Conservation (phyloP, 2,888 invertebrate species). For the Torymus texanus region DNA sequence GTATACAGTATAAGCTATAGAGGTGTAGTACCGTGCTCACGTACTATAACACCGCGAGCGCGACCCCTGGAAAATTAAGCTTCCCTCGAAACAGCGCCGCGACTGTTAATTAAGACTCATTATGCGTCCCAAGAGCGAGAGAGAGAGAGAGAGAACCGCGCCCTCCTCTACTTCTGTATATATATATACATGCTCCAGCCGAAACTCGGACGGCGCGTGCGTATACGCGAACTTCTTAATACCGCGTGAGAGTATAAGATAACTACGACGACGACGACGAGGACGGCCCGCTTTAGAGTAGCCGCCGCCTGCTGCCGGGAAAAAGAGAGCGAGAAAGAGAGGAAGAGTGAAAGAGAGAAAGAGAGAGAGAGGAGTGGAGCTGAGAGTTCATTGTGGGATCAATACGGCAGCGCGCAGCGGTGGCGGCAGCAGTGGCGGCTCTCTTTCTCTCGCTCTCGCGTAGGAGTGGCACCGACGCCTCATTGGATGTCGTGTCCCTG, state of each 20-base stretch:
- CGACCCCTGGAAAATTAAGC: constrained; percentile 69
- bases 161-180: constrained; percentile 2
- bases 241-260: constrained; percentile 49
- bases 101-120: constrained; percentile 76
- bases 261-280: too few species aligned
- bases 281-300: background rate
- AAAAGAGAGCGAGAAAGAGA: constrained; percentile 45
- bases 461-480: constrained; percentile 72
- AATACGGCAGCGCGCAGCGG: constrained; percentile 66
- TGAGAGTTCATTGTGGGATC: constrained; percentile 74
- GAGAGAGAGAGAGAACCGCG: constrained; percentile 53
- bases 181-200: background rate
- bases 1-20: too few species aligned
- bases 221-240: constrained; percentile 69
- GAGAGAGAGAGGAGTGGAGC: constrained; percentile 32
- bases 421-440: background rate
- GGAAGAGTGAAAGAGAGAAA: background rate
- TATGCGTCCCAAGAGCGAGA: constrained; percentile 65
- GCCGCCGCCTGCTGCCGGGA: constrained; percentile 49
- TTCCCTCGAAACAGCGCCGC: constrained; percentile 71
- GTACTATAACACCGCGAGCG: background rate
- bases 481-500: constrained; percentile 68
- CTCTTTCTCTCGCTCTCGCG: constrained; percentile 57
- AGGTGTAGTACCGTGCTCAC: background rate
- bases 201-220: constrained; percentile 15